A percentile compares a stretch with the other conserved stretches of the same genome.
These are phyloP conservation scores for Arvicanthis niloticus DNA, from an alignment of 2,113 vertebrate genomes.

Conservation along the genomic window DNA sequence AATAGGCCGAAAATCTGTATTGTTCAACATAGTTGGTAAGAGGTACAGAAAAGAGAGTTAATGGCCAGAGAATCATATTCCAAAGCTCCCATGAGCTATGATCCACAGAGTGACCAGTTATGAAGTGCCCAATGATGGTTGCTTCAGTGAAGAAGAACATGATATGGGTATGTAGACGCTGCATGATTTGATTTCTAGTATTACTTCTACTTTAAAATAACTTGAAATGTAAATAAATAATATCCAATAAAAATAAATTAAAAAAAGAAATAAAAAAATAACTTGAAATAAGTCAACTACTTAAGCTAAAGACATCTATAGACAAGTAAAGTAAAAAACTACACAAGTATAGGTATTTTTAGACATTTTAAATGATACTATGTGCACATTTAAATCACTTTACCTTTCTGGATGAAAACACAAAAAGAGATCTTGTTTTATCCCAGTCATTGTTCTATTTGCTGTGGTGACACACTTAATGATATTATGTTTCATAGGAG, in stretches of 20 bases:
- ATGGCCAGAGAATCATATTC: neutral
- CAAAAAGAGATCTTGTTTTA: neutral
- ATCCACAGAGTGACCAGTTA: neutral
- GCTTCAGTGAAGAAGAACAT: neutral
- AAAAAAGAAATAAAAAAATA: too few relatives aligned
- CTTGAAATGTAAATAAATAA: too few relatives aligned
- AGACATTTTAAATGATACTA: neutral
- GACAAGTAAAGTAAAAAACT: neutral
- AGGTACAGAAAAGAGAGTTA: neutral
- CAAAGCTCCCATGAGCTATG: neutral
- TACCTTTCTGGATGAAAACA: neutral
- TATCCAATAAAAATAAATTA: too few relatives aligned
- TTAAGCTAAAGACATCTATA: neutral
- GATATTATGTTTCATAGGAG: too few relatives aligned
- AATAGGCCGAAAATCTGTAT: neutral
- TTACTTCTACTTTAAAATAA: too few relatives aligned
- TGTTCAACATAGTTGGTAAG: neutral
- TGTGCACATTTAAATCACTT: neutral
- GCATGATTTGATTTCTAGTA: neutral
- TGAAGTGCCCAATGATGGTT: neutral
- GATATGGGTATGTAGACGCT: neutral
- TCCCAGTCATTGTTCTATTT: fast-evolving
- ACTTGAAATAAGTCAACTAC: neutral
- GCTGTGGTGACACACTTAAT: neutral
- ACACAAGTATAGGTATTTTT: neutral